Percentiles rank a stretch among this genome's conserved stretches.
These are phyloP conservation scores for Periophthalmus modestus DNA, from an alignment of 2,113 vertebrate genomes.

Conservation along the genomic window DNA sequence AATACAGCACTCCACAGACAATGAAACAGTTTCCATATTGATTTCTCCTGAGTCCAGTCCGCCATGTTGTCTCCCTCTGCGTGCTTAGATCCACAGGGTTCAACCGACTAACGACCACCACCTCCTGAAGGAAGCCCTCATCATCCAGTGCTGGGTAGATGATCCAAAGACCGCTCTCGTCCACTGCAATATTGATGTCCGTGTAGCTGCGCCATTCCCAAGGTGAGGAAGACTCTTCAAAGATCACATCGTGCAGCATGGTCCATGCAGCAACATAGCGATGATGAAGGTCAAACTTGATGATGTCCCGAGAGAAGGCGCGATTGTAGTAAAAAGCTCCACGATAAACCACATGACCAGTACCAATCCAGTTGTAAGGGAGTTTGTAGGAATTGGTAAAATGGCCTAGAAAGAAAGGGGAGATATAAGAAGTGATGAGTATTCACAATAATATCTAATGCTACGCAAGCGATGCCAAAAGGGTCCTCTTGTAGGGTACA, in stretches of 20 bases:
- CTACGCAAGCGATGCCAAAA: not conserved
- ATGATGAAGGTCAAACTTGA: constrained; percentile 90
- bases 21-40: constrained; percentile 94
- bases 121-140: constrained; percentile 89
- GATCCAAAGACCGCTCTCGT: constrained; percentile 95
- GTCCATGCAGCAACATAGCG: constrained; percentile 92
- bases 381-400: constrained; percentile 97
- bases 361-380: constrained; percentile 96
- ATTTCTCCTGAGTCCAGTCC: constrained; percentile 88
- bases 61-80: constrained; percentile 92
- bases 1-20: constrained; percentile 94
- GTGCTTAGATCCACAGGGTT: constrained; percentile 88
- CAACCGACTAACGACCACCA: constrained; percentile 90
- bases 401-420: constrained; percentile 76
- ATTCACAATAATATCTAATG: not conserved
- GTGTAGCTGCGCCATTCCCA: constrained; percentile 92
- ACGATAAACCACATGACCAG: constrained; percentile 89
- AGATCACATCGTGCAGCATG: constrained; percentile 88
- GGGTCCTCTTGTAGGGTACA: not conserved
- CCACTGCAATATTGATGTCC: constrained; percentile 89
- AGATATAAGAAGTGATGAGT: not conserved
- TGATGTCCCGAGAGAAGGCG: constrained; percentile 94
- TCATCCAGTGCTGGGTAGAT: constrained; percentile 93
- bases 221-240: constrained; percentile 83
- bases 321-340: constrained; percentile 96